Evolutionary conservation across 1,140 invertebrate species (phyloP), one percentile per base, ranked within the genome.

Genomic region (Drosophila erecta): DNA sequence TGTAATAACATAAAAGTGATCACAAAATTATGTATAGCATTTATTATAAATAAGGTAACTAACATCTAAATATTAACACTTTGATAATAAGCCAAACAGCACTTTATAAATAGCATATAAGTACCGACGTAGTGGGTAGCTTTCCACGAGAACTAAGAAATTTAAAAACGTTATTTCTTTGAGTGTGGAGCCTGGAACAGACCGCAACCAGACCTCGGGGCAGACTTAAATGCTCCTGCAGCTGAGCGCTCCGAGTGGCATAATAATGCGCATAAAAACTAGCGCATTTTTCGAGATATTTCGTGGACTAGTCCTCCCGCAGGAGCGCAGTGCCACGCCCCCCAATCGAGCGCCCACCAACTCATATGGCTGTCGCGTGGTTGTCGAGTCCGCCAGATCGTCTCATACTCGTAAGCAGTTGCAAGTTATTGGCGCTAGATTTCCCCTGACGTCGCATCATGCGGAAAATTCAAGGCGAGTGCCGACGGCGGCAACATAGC

Each of bases 391-490:
- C 22, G 30, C 44, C 30, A 38, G 47, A 46, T 86, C 73, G 66
- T 65, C 78, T 86, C 83, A 87, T 87, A 83, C 78, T 86, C 83
- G 81, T 87, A 83, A 86, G 83, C 79, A 87, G 83, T 86, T 73
- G 83, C 83, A 87, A 87, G 79, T 87, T 86, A 86, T 86, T 87
- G 83, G 64, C 75, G 44, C 75, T 69, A 86, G 83, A 86, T 86
- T 86, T 86, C 83, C 83, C 83, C 66, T 61, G 81, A 67, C 81
- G 66, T 53, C 66, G 49, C 64, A 41, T 54, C 46, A 53, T 57
- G 50, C 51, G 20, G 17, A 47, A 69, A 69, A 73, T 84, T 79
- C 65, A 79, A 83, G 80, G 76, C 80, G n/a, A 85, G 41, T 15
- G 62, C 83, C 69, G 58, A 17, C 59, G 76, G 75, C 70, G 44